Percentiles rank a stretch among this genome's conserved stretches.
Evolutionary conservation across 2,888 invertebrate species (phyloP).

Genomic region (Polydrusus pterygomalis): DNA sequence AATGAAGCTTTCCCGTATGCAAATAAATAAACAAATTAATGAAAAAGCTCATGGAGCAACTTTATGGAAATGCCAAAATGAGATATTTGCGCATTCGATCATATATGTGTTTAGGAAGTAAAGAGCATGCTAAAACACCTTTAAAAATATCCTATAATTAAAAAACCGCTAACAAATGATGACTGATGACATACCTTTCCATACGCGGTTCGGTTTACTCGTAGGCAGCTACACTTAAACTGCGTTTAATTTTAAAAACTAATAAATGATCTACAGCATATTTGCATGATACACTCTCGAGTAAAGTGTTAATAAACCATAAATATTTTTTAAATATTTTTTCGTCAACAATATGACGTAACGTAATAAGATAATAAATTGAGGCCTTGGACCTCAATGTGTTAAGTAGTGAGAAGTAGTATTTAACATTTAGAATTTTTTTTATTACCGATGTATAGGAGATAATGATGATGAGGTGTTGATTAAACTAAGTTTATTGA

Average conservation of each 20-base stretch:
- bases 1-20: no score
- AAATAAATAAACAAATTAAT: no score
- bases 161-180: slow-evolving; percentile 18
- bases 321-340: slow-evolving; percentile 30
- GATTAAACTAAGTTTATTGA: neutral
- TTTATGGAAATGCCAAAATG: no score
- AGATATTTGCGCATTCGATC: no score
- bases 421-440: slow-evolving; percentile 9
- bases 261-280: slow-evolving; percentile 18
- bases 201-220: slow-evolving; percentile 17
- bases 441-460: neutral
- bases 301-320: slow-evolving; percentile 27
- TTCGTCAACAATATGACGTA: slow-evolving; percentile 41
- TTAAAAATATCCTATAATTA: slow-evolving; percentile 34
- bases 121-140: neutral
- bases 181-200: slow-evolving; percentile 14
- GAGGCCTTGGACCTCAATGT: slow-evolving; percentile 36
- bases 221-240: slow-evolving; percentile 36
- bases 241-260: slow-evolving; percentile 39
- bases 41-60: no score
- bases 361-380: slow-evolving; percentile 28
- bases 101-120: neutral
- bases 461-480: no score
- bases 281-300: slow-evolving; percentile 9
- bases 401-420: slow-evolving; percentile 30